Percentiles rank a stretch among this genome's conserved stretches.
Conservation (phyloP, 2,888 invertebrate genomes). For the Melanostoma scalare region DNA sequence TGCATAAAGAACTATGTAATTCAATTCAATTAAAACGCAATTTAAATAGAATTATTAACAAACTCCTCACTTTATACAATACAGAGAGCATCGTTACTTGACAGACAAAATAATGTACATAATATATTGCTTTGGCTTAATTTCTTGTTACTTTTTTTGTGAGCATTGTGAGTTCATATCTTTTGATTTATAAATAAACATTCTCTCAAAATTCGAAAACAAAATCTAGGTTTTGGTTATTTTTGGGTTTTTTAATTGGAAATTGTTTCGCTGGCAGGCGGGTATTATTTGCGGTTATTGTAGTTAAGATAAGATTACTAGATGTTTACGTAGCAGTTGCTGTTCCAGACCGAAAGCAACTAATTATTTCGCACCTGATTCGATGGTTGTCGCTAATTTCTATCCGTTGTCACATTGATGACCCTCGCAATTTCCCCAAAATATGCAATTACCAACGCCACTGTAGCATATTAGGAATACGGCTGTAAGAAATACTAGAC, state of each 20-base stretch:
- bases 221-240: constrained; percentile 47
- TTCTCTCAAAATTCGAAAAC: constrained; percentile 51
- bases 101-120: constrained; percentile 5
- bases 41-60: constrained; percentile 42
- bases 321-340: constrained; percentile 52
- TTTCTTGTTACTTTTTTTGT: background rate
- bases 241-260: constrained; percentile 27
- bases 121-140: constrained; percentile 15
- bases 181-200: constrained; percentile 70
- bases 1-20: no score
- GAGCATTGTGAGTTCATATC: constrained; percentile 53
- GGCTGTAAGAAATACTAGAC: constrained; percentile 95
- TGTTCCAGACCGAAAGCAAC: constrained; percentile 9
- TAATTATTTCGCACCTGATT: constrained; percentile 32
- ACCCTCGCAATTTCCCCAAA: constrained; percentile 93
- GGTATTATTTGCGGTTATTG: constrained; percentile 26
- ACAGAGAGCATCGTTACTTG: background rate
- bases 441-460: constrained; percentile 96
- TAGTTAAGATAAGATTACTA: constrained; percentile 56
- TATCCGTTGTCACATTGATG: constrained; percentile 84
- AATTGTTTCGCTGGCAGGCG: constrained; percentile 20
- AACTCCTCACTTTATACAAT: constrained; percentile 39
- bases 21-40: constrained; percentile 6
- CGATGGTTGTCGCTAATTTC: constrained; percentile 22
- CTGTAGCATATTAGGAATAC: constrained; percentile 97